Evolutionary conservation across 2,113 vertebrate species (phyloP).

Genomic region (Cynoglossus semilaevis): DNA sequence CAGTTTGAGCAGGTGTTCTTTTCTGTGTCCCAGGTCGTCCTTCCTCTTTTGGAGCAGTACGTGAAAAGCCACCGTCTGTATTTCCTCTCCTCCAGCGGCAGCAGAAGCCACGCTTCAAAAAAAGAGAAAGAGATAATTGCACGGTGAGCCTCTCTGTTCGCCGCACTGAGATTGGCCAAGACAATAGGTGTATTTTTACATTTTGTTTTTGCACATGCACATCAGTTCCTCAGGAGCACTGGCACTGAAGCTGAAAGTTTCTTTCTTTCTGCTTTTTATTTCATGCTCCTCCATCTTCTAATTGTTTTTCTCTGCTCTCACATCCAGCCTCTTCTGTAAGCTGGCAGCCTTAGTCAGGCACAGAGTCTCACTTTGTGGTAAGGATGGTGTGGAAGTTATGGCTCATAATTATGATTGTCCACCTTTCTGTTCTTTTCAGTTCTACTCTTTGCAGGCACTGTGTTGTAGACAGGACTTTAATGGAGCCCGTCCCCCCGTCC

Average conservation of each 20-base stretch:
- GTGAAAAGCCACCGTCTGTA: conserved; percentile 88
- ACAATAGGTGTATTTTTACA: neutral
- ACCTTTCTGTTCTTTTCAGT: neutral
- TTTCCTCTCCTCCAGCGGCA: conserved; percentile 82
- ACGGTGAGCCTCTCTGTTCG: conserved; percentile 74
- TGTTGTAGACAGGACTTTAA: no score
- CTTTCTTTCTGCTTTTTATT: conserved; percentile 6
- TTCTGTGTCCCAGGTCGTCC: conserved; percentile 80
- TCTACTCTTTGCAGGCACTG: neutral
- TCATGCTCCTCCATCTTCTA: conserved; percentile 7
- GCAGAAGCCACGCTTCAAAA: conserved; percentile 84
- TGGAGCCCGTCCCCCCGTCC: no score
- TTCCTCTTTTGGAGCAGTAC: conserved; percentile 93
- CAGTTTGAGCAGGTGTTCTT: neutral
- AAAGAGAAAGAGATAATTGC: conserved; percentile 96
- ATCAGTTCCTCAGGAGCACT: neutral
- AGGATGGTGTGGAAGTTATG: conserved; percentile 33
- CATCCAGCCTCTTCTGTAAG: conserved; percentile 75
- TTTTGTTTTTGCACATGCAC: neutral
- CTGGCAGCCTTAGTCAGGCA: conserved; percentile 67
- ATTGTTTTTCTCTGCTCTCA: conserved; percentile 30
- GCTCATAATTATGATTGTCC: neutral
- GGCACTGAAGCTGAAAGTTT: no score
- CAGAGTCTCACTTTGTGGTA: conserved; percentile 70
- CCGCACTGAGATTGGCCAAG: neutral